These are phyloP conservation scores for Alfaro cultratus DNA, from an alignment of 2,797 vertebrate genomes.

Conservation along the genomic window DNA sequence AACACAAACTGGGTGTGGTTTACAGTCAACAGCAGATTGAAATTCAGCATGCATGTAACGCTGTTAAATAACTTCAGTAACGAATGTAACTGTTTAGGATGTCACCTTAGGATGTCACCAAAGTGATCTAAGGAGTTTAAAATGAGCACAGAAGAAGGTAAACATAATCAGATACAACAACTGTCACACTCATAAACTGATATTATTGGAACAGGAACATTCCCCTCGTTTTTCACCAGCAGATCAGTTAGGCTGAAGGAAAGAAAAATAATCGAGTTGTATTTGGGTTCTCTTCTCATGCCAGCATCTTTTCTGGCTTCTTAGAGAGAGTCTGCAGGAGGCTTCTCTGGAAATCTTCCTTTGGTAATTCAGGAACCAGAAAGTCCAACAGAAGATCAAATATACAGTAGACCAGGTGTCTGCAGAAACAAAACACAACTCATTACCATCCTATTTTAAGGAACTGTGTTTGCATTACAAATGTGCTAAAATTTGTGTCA, in stretches of 20 bases:
- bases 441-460: neutral
- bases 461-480: too few species aligned
- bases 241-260: neutral
- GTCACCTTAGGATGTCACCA: neutral
- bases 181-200: constrained; percentile 2
- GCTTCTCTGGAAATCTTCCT: constrained; percentile 78
- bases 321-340: constrained; percentile 76
- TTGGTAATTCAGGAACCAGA: constrained; percentile 84
- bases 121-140: neutral
- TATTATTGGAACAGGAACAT: constrained; percentile 9
- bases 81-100: neutral
- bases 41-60: constrained; percentile 29
- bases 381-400: constrained; percentile 91
- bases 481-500: too few species aligned
- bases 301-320: constrained; percentile 61
- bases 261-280: neutral
- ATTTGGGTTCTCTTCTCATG: constrained; percentile 37
- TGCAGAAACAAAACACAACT: constrained; percentile 62
- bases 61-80: constrained; percentile 16
- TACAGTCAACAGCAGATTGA: constrained; percentile 53
- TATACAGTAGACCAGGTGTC: constrained; percentile 91
- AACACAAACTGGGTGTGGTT: constrained; percentile 68
- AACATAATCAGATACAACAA: constrained; percentile 16
- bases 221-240: too few species aligned
- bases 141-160: constrained; percentile 10